phyloP scores from a whole-genome alignment of 2,888 invertebrate genomes.

The Pristionchus fissidentatus region DNA sequence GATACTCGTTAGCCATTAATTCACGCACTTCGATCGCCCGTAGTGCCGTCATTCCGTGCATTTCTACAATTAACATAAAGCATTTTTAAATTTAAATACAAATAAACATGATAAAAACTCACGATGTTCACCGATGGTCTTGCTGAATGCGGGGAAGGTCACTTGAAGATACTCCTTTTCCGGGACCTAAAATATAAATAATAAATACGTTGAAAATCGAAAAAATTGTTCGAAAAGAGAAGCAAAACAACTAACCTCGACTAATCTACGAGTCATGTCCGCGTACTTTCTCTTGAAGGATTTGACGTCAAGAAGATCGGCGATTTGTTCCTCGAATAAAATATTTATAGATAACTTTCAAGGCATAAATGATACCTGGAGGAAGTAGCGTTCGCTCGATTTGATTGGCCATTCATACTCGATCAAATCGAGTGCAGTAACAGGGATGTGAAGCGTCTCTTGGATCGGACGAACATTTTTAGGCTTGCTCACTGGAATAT shows the following conservation, averaged over 20 bases:
- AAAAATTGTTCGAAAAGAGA: neutral
- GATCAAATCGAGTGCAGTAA: slow-evolving; percentile 60
- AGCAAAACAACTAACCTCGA: slow-evolving; percentile 79
- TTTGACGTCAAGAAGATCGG: slow-evolving; percentile 92
- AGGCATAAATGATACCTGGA: slow-evolving; percentile 59
- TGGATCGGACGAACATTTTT: slow-evolving; percentile 39
- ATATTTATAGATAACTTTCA: neutral
- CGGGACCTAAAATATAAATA: slow-evolving; percentile 23
- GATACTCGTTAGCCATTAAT: slow-evolving; percentile 94
- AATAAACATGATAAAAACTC: neutral
- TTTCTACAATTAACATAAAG: slow-evolving; percentile 53
- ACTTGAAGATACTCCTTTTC: slow-evolving; percentile 45
- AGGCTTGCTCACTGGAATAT: slow-evolving; percentile 32
- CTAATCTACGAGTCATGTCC: slow-evolving; percentile 66
- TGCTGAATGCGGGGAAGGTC: slow-evolving; percentile 29
- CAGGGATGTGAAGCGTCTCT: slow-evolving; percentile 47
- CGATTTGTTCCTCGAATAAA: slow-evolving; percentile 88
- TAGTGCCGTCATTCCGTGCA: slow-evolving; percentile 71
- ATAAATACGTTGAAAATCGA: neutral
- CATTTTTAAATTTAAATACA: neutral
- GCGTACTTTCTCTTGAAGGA: slow-evolving; percentile 91
- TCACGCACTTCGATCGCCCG: slow-evolving; percentile 86
- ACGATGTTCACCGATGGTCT: slow-evolving; percentile 57
- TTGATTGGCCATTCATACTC: slow-evolving; percentile 75
- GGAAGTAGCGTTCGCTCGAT: slow-evolving; percentile 70